Evolutionary conservation across 1,140 invertebrate genomes (phyloP).

Genomic region (Macrobrachium nipponense): DNA sequence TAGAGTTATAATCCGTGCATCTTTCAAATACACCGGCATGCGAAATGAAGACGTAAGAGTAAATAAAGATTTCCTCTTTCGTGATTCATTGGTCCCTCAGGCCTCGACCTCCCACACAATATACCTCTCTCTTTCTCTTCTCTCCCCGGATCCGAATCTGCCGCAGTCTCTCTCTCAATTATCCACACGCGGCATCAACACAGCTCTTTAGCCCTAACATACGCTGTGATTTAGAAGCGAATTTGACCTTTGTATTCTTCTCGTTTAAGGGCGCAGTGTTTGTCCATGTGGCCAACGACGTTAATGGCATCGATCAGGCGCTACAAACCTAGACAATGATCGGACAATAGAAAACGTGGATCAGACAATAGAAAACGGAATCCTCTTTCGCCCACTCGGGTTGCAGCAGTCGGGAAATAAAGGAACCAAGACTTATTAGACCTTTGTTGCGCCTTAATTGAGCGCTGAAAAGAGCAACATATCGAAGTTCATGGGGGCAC

Average conservation of each 20-base stretch:
- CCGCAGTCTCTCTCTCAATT: constrained; percentile 58
- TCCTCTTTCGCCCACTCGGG: constrained; percentile 60
- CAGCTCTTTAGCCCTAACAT: constrained; percentile 52
- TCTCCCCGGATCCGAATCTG: constrained; percentile 40
- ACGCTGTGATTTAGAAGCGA: not conserved
- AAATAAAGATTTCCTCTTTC: constrained; percentile 12
- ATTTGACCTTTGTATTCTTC: constrained; percentile 16
- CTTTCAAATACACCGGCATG: too few relatives aligned
- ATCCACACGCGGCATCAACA: constrained; percentile 60
- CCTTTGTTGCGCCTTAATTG: constrained; percentile 60
- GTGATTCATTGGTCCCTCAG: constrained; percentile 19
- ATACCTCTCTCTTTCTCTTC: constrained; percentile 16
- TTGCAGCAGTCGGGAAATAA: constrained; percentile 59
- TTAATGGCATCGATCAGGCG: constrained; percentile 50
- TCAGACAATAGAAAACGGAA: constrained; percentile 60
- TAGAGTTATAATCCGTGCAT: too few relatives aligned
- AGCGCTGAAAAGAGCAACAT: constrained; percentile 61
- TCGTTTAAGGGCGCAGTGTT: constrained; percentile 26
- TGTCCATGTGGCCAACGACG: constrained; percentile 13
- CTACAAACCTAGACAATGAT: constrained; percentile 54
- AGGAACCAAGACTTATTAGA: constrained; percentile 56
- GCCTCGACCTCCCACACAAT: constrained; percentile 46
- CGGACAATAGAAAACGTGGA: constrained; percentile 57
- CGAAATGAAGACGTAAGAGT: not conserved
- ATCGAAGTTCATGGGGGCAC: constrained; percentile 57